Evolutionary conservation across 2,797 vertebrate genomes (phyloP).

Genomic region (Rostrhamus sociabilis): DNA sequence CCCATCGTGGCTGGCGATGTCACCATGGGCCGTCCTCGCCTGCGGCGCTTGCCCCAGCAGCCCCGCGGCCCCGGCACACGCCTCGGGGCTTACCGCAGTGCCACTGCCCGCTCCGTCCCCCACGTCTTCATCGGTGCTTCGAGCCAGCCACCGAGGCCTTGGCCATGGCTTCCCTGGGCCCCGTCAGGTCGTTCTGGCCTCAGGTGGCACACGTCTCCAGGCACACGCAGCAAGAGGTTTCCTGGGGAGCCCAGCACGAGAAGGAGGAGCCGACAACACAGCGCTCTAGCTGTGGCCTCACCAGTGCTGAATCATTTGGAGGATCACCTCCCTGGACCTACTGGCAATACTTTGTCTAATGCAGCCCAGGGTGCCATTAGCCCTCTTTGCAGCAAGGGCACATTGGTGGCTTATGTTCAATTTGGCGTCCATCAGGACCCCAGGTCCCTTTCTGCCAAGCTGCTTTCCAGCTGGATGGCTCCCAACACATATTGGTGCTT

Average conservation of each 20-base stretch:
- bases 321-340: background rate
- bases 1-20: background rate
- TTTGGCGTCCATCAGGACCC: background rate
- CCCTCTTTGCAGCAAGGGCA: background rate
- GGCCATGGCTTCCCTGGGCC: background rate
- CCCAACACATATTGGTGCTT: background rate
- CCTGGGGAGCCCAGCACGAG: background rate
- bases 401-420: no score
- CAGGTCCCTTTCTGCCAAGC: background rate
- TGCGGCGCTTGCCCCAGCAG: background rate
- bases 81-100: no score
- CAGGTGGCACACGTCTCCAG: no score
- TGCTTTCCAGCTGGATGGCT: background rate
- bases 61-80: background rate
- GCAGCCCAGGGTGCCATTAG: background rate
- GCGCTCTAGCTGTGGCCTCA: background rate
- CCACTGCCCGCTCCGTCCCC: background rate
- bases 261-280: background rate
- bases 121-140: background rate
- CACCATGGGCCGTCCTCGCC: background rate
- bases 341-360: rapidly evolving
- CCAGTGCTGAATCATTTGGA: background rate
- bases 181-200: no score
- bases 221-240: no score
- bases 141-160: background rate